Evolutionary conservation across 1,140 invertebrate genomes (phyloP).

Genomic region (Nixonia krombeini): DNA sequence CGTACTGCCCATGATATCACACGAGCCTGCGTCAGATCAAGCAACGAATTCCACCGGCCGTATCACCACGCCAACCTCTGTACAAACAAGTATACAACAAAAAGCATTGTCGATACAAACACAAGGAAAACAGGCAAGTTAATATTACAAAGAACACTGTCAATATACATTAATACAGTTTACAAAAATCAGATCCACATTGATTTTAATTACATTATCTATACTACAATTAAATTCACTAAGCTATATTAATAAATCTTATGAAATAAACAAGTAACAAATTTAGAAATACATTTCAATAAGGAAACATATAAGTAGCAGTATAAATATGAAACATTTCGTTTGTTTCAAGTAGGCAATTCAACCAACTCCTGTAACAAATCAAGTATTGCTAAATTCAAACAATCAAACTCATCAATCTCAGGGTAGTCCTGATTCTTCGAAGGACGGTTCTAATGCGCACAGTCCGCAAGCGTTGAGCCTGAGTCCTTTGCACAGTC

Average conservation of each 20-base stretch:
- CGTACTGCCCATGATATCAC: constrained; percentile 60
- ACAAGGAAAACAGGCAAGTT: constrained; percentile 63
- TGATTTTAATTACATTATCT: too few relatives aligned
- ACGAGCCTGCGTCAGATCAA: constrained; percentile 53
- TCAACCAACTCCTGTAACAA: constrained; percentile 43
- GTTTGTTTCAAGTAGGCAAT: constrained; percentile 49
- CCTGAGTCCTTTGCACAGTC: constrained; percentile 70
- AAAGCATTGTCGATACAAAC: constrained; percentile 64
- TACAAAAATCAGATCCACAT: too few relatives aligned
- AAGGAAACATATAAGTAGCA: too few relatives aligned
- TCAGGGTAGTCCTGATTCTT: constrained; percentile 62
- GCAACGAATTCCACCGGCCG: constrained; percentile 61
- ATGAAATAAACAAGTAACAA: too few relatives aligned
- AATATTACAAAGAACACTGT: neutral
- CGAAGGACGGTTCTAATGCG: constrained; percentile 59
- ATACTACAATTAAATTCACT: too few relatives aligned
- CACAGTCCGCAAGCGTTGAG: constrained; percentile 65
- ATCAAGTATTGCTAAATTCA: constrained; percentile 54
- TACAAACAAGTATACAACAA: constrained; percentile 56
- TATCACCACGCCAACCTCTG: constrained; percentile 65
- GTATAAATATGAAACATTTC: too few relatives aligned
- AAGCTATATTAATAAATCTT: too few relatives aligned
- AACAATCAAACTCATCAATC: constrained; percentile 55
- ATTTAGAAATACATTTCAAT: neutral
- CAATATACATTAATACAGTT: too few relatives aligned